These are phyloP conservation scores for Phylloscopus whistleri DNA, from an alignment of 2,113 vertebrate species.

Conservation along the genomic window DNA sequence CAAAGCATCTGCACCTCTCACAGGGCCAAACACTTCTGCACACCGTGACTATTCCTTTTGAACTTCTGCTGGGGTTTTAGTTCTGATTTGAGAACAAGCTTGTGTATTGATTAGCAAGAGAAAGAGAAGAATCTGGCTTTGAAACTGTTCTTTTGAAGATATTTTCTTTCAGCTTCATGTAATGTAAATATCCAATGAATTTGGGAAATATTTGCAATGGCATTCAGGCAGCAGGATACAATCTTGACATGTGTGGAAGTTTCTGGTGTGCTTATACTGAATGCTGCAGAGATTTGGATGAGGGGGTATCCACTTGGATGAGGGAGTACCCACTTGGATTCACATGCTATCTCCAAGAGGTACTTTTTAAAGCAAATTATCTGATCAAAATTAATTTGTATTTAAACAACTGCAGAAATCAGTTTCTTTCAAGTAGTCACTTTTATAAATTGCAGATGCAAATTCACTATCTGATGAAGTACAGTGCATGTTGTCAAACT, in stretches of 20 bases:
- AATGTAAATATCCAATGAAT: background rate
- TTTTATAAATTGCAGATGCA: background rate
- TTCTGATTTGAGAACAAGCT: slow-evolving; percentile 1
- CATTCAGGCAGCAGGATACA: background rate
- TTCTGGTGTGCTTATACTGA: background rate
- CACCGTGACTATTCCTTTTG: background rate
- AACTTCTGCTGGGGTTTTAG: background rate
- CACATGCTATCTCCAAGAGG: background rate
- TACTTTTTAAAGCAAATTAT: background rate
- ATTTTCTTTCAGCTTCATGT: background rate
- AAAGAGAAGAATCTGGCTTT: background rate
- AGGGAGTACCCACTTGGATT: background rate
- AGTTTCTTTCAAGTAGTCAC: background rate
- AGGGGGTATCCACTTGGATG: background rate
- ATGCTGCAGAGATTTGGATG: background rate
- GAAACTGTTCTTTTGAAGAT: slow-evolving; percentile 30
- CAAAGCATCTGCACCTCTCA: background rate
- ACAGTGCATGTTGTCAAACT: background rate
- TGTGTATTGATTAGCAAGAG: background rate
- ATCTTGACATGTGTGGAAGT: background rate
- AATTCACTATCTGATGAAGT: background rate
- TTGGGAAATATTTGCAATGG: background rate
- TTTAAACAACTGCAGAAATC: background rate
- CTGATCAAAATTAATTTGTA: background rate
- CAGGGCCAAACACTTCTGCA: background rate